Percentiles rank a stretch among this genome's conserved stretches.
These are phyloP conservation scores for Amphimedon queenslandica DNA, from an alignment of 37 sponge, comb jelly and placozoan species.

Conservation along the genomic window DNA sequence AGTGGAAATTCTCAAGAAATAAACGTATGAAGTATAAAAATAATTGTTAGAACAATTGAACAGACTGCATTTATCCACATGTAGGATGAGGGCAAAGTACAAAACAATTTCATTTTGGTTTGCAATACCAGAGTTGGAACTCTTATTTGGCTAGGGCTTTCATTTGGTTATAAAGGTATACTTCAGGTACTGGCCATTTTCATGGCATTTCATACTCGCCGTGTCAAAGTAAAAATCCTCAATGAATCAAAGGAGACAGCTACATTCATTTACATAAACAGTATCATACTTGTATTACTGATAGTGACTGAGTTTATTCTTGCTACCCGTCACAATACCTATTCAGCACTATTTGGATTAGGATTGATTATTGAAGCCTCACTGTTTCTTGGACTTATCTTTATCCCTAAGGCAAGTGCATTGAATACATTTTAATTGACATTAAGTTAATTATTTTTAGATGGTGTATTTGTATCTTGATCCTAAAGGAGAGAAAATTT, in stretches of 20 bases:
- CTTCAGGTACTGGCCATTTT: constrained; percentile 33
- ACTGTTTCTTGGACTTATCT: constrained; percentile 28
- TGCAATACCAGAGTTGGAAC: neutral
- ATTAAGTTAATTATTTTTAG: neutral
- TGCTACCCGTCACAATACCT: constrained; percentile 9
- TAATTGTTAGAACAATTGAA: too few species aligned
- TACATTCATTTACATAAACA: constrained; percentile 34
- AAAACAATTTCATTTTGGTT: neutral
- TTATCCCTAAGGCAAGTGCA: constrained; percentile 46
- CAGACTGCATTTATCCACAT: too few species aligned
- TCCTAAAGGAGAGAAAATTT: neutral
- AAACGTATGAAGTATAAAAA: too few species aligned
- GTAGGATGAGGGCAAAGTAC: constrained; percentile 1
- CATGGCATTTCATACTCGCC: constrained; percentile 49
- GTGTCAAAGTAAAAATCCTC: constrained; percentile 41
- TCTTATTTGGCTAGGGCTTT: constrained; percentile 3
- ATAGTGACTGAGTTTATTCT: constrained; percentile 15
- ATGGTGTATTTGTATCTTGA: neutral
- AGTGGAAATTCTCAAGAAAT: too few species aligned
- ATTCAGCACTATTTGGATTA: constrained; percentile 28
- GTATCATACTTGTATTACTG: constrained; percentile 24
- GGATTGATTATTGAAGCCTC: constrained; percentile 19
- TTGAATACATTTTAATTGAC: neutral
- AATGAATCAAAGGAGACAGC: constrained; percentile 56
- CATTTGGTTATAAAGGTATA: constrained; percentile 14